Evolutionary conservation across 2,797 vertebrate species (phyloP), one percentile per base, ranked within the genome.

Genomic region (Chelon labrosus): DNA sequence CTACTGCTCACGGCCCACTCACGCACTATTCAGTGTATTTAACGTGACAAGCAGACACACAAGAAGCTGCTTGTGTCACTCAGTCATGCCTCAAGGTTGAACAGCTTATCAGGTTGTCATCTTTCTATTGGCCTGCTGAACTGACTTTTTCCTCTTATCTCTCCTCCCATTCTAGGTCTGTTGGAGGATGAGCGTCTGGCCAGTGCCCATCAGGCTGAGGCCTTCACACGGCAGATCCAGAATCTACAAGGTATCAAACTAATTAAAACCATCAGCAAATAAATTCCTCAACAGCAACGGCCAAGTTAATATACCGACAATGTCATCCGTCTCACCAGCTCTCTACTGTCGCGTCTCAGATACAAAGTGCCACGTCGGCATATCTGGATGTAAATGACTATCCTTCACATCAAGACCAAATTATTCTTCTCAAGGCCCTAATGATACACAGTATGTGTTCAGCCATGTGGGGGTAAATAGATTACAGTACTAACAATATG

Each of bases 161-260:
- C 73, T 62, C 37, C 53, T 14, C 65, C 51, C 59, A 55, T 31
- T 20, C 56, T 56, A 97, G 97, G 96, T 58, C 92, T 97, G 81
- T 61, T 97, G 87, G 97, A 98, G 72, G 97, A 97, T 35, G 96
- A 98, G 80, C 95, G 97, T 47, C 75, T 97, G 85, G 94, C 95
- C 35, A 96, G 95, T 0, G 96, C 96, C 12, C 96, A 97, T 88
- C 97, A 98, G 86, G 96, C 97, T 0, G 97, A 98, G 80, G 93
- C 96, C 73, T 97, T 98, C 92, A 96, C 96, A 27, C 96, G 96
- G 39, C 96, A 97, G 86, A 97, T 98, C 85, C 96, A 97, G 90
- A 93, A 95, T 56, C 94, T 98, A 31, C 96, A 97, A 94, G 96
- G 97, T 97, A 86, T 79, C 10, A 22, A 56, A 12, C 44, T 3